Conservation (phyloP, 2,113 vertebrate species). For the Xiphophorus maculatus region DNA sequence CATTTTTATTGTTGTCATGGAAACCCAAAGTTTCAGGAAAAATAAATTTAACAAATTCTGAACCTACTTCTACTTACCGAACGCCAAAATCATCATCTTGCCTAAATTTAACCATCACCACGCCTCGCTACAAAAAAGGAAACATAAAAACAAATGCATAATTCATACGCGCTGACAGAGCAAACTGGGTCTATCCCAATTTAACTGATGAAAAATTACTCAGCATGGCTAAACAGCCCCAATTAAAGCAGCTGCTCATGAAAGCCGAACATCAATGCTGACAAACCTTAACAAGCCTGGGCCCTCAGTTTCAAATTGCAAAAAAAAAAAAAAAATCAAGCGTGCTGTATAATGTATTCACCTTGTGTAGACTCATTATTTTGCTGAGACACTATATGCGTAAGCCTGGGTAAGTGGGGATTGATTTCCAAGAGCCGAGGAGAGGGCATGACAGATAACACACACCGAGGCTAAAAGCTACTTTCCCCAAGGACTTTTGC, state of each 20-base stretch:
- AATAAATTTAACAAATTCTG: too few species aligned
- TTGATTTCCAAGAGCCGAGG: slow-evolving; percentile 64
- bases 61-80: too few species aligned
- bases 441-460: slow-evolving; percentile 39
- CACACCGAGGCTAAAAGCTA: slow-evolving; percentile 5
- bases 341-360: slow-evolving; percentile 62
- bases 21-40: too few species aligned
- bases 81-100: not conserved
- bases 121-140: not conserved
- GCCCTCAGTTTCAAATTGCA: slow-evolving; percentile 50
- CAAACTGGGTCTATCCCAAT: not conserved
- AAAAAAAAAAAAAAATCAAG: slow-evolving; percentile 25
- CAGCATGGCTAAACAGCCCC: slow-evolving; percentile 46
- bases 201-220: slow-evolving; percentile 41
- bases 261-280: slow-evolving; percentile 38
- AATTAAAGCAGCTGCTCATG: slow-evolving; percentile 43
- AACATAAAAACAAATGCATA: slow-evolving; percentile 4
- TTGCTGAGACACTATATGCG: slow-evolving; percentile 46
- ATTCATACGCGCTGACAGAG: slow-evolving; percentile 10
- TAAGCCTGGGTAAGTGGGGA: slow-evolving; percentile 68
- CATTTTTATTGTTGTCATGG: too few species aligned
- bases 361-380: slow-evolving; percentile 76
- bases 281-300: slow-evolving; percentile 32
- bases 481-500: slow-evolving; percentile 25
- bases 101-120: slow-evolving; percentile 14